Base-by-base conservation (phyloP, 2,113 vertebrate genomes). In the Apaloderma vittatum region DNA sequence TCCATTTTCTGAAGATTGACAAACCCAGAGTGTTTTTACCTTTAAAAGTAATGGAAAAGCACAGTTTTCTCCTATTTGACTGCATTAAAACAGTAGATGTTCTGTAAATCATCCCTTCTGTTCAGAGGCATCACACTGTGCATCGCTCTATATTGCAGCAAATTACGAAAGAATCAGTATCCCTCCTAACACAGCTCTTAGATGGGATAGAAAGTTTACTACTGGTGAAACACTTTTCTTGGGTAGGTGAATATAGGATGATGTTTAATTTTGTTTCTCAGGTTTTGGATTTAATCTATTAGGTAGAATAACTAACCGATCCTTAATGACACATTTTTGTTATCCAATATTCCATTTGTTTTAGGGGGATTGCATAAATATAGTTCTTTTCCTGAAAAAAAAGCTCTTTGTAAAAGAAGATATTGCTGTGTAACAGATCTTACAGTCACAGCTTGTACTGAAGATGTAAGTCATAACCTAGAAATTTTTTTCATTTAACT, bases 341-440 rank as follows among this genome's bases (percentile, higher is more conserved):
- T 27, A 40, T 2, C 16, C 51, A 17, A n/a, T 54, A 74, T 76
- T 61, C 4, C 7, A 9, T 71, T 71, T 58, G 5, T 78, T 89
- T 65, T 29, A 29, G 16, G 5, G 2, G 1, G 3, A 22, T 65
- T 32, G 12, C 0, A 3, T 40, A 82, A 62, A 74, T 24, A 27
- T 8, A 15, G 48, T 7, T n/a, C 0, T 78, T 80, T 72, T 57
- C 22, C 34, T 45, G 16, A 80, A 84, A 74, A 52, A 20, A 27
- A 29, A 26, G 1, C 3, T 3, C 6, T 63, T 80, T 43, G 4
- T 61, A n/a, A 66, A 85, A 92, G 40, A 32, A 59, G 12, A 3
- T 46, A 5, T 51, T 74, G 4, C 21, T 18, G 9, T 10, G 8
- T 46, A 49, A 58, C 15, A 54, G 37, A 66, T 46, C 11, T 27